Conservation (phyloP, 2,797 vertebrate species). For the Melanotaenia nigrans region DNA sequence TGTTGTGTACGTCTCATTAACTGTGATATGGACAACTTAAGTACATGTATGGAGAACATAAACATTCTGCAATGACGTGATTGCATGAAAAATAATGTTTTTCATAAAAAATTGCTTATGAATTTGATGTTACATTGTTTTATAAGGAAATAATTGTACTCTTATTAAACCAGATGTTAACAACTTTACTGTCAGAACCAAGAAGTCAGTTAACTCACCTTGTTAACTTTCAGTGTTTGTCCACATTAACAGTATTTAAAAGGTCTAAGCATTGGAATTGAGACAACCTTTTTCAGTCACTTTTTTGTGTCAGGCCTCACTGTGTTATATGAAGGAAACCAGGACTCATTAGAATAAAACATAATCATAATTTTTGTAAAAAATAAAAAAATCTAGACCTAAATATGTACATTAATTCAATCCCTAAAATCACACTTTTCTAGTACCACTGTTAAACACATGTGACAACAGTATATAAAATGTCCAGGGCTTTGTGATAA, state of each 20-base stretch:
- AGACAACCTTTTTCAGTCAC: too few relatives aligned
- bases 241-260: not conserved
- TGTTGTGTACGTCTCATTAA: too few relatives aligned
- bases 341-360: too few relatives aligned
- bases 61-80: not conserved
- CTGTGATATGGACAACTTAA: not conserved
- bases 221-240: not conserved
- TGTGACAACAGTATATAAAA: not conserved
- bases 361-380: too few relatives aligned
- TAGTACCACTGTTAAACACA: not conserved
- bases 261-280: too few relatives aligned
- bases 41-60: not conserved
- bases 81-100: not conserved
- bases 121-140: not conserved
- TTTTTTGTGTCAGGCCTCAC: too few relatives aligned
- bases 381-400: too few relatives aligned
- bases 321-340: not conserved
- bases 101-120: not conserved
- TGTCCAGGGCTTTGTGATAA: slow-evolving; percentile 11
- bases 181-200: not conserved
- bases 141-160: not conserved
- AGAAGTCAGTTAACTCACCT: not conserved
- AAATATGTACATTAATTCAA: not conserved
- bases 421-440: not conserved
- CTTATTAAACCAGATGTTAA: not conserved